Evolutionary conservation across 2,797 vertebrate genomes (phyloP).

Genomic region (Sebastes cheni): DNA sequence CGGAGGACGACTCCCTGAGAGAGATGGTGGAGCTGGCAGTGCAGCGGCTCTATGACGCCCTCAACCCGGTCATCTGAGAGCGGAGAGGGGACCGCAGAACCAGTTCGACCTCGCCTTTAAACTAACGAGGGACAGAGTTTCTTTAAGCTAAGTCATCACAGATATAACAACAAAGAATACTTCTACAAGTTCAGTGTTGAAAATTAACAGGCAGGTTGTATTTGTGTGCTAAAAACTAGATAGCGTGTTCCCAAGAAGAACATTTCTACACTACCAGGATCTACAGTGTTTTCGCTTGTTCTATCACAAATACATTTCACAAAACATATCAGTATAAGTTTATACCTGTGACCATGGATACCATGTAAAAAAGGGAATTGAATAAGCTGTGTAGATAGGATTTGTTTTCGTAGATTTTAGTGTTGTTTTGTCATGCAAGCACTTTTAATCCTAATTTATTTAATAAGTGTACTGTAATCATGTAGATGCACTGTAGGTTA

Average conservation of each 20-base stretch:
- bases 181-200: neutral
- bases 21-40: slow-evolving; percentile 93
- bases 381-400: slow-evolving; percentile 11
- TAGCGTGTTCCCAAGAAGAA: neutral
- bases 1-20: slow-evolving; percentile 90
- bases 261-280: neutral
- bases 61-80: slow-evolving; percentile 83
- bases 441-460: slow-evolving; percentile 39
- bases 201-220: neutral
- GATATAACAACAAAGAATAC: neutral
- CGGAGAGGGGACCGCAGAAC: neutral
- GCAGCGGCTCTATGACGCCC: slow-evolving; percentile 90
- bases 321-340: neutral
- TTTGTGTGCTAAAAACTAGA: neutral
- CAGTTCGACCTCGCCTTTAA: neutral
- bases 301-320: neutral
- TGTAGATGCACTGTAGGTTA: slow-evolving; percentile 17
- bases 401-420: neutral
- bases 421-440: slow-evolving; percentile 1
- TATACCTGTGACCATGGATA: neutral
- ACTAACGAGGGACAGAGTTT: neutral
- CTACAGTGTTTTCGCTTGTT: neutral
- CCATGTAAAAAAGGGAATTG: neutral
- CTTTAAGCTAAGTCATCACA: neutral
- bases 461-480: slow-evolving; percentile 1